Evolutionary conservation across 2,888 invertebrate species (phyloP).

Genomic region (Steromphala cineraria): DNA sequence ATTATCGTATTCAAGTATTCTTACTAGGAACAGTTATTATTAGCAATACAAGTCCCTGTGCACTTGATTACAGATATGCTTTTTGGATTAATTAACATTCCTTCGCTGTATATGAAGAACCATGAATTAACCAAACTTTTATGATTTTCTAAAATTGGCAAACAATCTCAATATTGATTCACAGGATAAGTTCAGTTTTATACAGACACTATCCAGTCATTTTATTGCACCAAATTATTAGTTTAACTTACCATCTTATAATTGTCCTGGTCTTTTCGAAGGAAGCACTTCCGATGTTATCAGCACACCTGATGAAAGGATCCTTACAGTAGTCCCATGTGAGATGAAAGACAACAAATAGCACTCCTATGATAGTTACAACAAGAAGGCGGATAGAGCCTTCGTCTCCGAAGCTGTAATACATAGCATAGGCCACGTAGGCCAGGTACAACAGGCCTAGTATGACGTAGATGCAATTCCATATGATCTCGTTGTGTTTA

Average conservation of each 20-base stretch:
- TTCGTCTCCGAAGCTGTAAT: conserved; percentile 58
- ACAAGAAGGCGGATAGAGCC: conserved; percentile 63
- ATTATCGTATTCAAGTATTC: too few species aligned
- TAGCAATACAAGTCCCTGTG: too few species aligned
- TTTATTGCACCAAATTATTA: too few species aligned
- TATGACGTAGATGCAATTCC: conserved; percentile 28
- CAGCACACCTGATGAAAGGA: background rate
- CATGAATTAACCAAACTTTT: too few species aligned
- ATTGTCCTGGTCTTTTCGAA: background rate
- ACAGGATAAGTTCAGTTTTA: too few species aligned
- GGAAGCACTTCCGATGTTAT: background rate
- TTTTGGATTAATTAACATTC: too few species aligned
- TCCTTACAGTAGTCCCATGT: background rate
- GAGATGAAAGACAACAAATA: conserved; percentile 24
- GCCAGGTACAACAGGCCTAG: conserved; percentile 48
- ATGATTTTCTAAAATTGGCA: too few species aligned
- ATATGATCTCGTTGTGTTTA: conserved; percentile 20
- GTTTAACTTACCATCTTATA: background rate
- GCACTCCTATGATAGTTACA: conserved; percentile 49
- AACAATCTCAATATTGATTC: too few species aligned
- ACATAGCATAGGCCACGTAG: conserved; percentile 66
- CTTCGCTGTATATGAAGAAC: too few species aligned
- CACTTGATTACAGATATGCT: too few species aligned
- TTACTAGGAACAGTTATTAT: too few species aligned
- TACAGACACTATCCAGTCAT: too few species aligned